Conservation (phyloP, 92 coral and sea anemone genomes). For the Porites cylindrica region DNA sequence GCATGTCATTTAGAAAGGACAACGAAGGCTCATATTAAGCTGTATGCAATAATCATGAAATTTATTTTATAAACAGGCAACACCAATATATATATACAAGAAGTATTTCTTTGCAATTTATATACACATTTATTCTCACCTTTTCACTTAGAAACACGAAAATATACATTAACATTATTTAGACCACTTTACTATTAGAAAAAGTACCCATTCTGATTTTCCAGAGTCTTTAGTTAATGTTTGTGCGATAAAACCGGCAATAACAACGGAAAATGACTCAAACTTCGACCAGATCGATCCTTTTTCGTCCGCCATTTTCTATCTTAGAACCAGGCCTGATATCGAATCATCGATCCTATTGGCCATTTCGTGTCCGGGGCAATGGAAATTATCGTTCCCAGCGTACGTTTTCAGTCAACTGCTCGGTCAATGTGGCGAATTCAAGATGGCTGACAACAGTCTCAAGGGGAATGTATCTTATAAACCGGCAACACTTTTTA, state of each 20-base stretch:
- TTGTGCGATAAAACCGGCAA: neutral
- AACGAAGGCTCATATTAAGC: slow-evolving; percentile 21
- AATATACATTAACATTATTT: slow-evolving; percentile 1
- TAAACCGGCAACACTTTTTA: slow-evolving; percentile 21
- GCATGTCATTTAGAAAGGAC: slow-evolving; percentile 19
- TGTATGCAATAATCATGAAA: slow-evolving; percentile 2
- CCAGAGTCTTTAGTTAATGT: neutral
- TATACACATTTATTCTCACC: slow-evolving; percentile 1
- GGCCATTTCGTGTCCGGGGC: slow-evolving; percentile 12
- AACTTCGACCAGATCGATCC: slow-evolving; percentile 14
- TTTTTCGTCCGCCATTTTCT: slow-evolving; percentile 25
- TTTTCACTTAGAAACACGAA: neutral
- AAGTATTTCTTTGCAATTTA: neutral
- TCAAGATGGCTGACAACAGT: slow-evolving; percentile 39
- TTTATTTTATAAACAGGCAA: neutral
- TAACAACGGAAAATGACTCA: slow-evolving; percentile 9
- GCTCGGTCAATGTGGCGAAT: slow-evolving; percentile 25
- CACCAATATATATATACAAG: neutral
- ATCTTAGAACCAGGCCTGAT: slow-evolving; percentile 23
- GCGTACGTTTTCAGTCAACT: neutral
- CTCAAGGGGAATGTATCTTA: neutral
- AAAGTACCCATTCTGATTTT: neutral
- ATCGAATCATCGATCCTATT: slow-evolving; percentile 7
- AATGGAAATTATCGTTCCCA: neutral
- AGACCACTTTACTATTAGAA: neutral